These are phyloP conservation scores for Ophioninae sp. DNA, from an alignment of 2,888 invertebrate genomes.

Conservation along the genomic window DNA sequence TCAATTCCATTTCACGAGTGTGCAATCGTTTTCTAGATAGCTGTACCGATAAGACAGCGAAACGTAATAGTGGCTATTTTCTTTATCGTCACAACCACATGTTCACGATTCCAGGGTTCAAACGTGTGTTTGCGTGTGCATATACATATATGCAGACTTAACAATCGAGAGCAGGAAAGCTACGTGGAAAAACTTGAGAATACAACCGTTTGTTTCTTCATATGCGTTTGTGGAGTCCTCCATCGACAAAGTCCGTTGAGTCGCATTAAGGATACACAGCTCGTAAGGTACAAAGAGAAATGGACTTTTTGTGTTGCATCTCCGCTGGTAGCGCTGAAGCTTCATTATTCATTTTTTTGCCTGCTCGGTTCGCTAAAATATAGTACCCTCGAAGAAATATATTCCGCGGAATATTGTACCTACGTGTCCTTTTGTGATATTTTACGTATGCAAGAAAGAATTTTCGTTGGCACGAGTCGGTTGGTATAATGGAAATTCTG, in stretches of 20 bases:
- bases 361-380: neutral
- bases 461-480: no score
- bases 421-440: no score
- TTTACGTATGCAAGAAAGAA: no score
- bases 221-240: neutral
- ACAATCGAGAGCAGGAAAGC: neutral
- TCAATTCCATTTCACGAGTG: conserved; percentile 56
- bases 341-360: neutral
- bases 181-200: neutral
- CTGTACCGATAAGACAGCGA: conserved; percentile 27
- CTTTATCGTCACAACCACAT: conserved; percentile 30
- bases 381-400: neutral
- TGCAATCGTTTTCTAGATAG: conserved; percentile 19
- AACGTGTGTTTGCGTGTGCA: neutral
- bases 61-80: conserved; percentile 8
- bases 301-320: neutral
- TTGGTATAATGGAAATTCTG: no score
- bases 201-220: neutral
- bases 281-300: neutral
- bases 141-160: neutral
- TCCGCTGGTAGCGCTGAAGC: neutral
- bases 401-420: no score
- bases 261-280: neutral
- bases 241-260: neutral
- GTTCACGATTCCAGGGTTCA: conserved; percentile 24